A percentile compares a stretch with the other conserved stretches of the same genome.
phyloP scores from a whole-genome alignment of 2,113 vertebrate species.

The Cyprinodon brontotheroides region DNA sequence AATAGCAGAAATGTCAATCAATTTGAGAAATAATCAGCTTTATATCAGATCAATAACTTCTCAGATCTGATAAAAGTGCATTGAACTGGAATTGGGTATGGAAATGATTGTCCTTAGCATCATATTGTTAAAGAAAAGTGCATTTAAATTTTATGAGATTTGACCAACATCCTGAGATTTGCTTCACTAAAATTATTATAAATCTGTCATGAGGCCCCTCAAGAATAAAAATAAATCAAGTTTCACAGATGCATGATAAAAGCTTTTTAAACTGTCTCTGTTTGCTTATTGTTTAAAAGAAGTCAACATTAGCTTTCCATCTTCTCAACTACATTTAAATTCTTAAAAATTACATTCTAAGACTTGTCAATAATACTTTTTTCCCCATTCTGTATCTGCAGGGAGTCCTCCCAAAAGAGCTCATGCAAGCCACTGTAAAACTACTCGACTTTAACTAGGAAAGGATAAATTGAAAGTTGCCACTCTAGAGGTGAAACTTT shows the following conservation, averaged over 20 bases:
- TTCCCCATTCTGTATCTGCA: conserved; percentile 9
- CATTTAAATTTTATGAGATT: background rate
- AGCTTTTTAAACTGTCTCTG: too few species aligned
- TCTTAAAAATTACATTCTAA: background rate
- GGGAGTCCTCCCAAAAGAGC: conserved; percentile 10
- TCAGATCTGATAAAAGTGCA: conserved; percentile 61
- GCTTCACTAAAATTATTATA: background rate
- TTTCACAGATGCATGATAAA: too few species aligned
- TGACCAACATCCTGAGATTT: conserved; percentile 9
- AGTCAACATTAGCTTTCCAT: too few species aligned
- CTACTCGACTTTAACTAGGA: conserved; percentile 21
- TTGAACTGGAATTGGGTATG: conserved; percentile 55
- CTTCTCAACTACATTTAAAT: background rate
- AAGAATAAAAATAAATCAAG: too few species aligned
- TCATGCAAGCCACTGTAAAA: conserved; percentile 23
- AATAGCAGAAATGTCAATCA: conserved; percentile 54
- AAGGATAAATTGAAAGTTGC: conserved; percentile 38
- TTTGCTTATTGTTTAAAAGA: too few species aligned
- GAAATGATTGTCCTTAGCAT: conserved; percentile 32
- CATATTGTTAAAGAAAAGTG: background rate
- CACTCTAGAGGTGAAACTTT: conserved; percentile 41
- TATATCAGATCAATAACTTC: conserved; percentile 64
- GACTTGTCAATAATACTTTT: conserved; percentile 47
- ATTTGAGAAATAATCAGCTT: conserved; percentile 49
- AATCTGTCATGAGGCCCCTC: too few species aligned